Evolutionary conservation across 2,797 vertebrate genomes (phyloP).

Genomic region (Hemitrygon akajei): DNA sequence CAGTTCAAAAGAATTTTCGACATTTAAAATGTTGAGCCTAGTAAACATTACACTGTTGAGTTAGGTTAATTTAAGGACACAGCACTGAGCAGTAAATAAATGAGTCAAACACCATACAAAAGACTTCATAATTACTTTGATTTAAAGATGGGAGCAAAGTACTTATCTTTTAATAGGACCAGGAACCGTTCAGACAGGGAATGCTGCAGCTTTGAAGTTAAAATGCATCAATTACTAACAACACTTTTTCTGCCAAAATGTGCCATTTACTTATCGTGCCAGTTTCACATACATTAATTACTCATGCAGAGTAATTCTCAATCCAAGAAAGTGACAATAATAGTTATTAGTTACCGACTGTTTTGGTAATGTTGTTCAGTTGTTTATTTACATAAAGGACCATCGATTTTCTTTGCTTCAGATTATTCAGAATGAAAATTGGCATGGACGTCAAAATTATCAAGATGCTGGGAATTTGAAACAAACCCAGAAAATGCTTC

Average conservation of each 20-base stretch:
- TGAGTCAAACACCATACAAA: conserved; percentile 17
- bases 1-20: conserved; percentile 6
- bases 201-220: not conserved
- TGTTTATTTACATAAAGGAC: not conserved
- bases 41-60: not conserved
- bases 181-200: not conserved
- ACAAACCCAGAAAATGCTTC: too few species aligned
- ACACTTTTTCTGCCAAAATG: not conserved
- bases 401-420: not conserved
- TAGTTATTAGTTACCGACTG: not conserved
- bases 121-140: conserved; percentile 17
- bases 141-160: conserved; percentile 17
- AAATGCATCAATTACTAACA: not conserved
- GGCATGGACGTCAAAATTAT: too few species aligned
- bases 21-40: not conserved
- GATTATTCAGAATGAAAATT: not conserved
- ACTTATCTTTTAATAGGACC: not conserved
- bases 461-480: too few species aligned
- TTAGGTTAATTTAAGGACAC: conserved; percentile 11
- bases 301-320: not conserved
- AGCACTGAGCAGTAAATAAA: conserved; percentile 7
- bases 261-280: not conserved
- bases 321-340: not conserved
- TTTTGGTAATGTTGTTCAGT: not conserved
- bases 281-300: not conserved